These are phyloP conservation scores for Drosophila leontia DNA, from an alignment of 1,140 invertebrate species.

Conservation along the genomic window DNA sequence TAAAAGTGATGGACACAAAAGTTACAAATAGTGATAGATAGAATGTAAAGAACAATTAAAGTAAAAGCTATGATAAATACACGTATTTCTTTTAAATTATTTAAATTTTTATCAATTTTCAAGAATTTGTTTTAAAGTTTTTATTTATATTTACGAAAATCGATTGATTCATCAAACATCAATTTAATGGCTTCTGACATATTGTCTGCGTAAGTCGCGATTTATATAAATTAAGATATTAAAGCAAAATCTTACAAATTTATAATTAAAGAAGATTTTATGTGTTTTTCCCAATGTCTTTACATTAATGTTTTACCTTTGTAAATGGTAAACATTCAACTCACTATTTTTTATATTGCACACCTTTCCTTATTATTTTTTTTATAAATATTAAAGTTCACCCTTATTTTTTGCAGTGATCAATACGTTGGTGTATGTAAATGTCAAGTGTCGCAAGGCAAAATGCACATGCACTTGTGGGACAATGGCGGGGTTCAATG, in stretches of 20 bases:
- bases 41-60: too few species aligned
- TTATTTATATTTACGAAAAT: too few species aligned
- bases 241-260: neutral
- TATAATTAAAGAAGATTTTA: neutral
- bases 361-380: neutral
- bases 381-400: neutral
- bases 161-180: too few species aligned
- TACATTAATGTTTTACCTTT: neutral
- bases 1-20: too few species aligned
- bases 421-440: slow-evolving; percentile 14
- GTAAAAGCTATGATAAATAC: too few species aligned
- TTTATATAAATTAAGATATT: neutral
- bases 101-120: too few species aligned
- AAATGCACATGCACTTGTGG: slow-evolving; percentile 66
- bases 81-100: too few species aligned
- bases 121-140: too few species aligned
- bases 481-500: slow-evolving; percentile 34
- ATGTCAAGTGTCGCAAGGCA: slow-evolving; percentile 53
- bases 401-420: slow-evolving; percentile 1
- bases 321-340: neutral
- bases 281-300: neutral
- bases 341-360: neutral
- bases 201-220: neutral
- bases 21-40: too few species aligned
- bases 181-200: neutral